Base-by-base conservation (phyloP, 2,888 invertebrate species). In the Alitta virens region DNA sequence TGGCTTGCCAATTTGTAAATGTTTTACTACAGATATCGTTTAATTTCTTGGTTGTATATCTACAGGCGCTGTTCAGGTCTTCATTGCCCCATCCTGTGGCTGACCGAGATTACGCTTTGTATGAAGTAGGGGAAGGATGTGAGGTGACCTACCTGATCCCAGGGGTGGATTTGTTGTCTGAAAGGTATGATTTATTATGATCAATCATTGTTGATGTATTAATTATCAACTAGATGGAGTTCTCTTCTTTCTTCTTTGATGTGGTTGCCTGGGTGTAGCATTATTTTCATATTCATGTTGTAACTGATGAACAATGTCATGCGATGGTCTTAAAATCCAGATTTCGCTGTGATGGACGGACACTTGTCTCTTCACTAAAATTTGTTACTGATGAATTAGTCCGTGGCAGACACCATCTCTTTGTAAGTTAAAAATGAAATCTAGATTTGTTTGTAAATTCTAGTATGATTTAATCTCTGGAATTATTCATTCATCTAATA, bases 21-120 rank as follows among this genome's bases (percentile, higher is more conserved):
- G n/a, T n/a, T n/a, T n/a, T n/a, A n/a, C n/a, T n/a, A n/a, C n/a
- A n/a, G n/a, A n/a, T n/a, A n/a, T n/a, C n/a, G n/a, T n/a, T n/a
- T n/a, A n/a, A n/a, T n/a, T n/a, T n/a, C n/a, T n/a, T n/a, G n/a
- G n/a, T n/a, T n/a, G n/a, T n/a, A n/a, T n/a, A 33, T 33, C 51
- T 53, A 1, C 71, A 80, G 78, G 78, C 78, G 0, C 63, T 82
- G 66, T 79, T 82, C 67, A 71, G 79, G 23, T 68, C 78, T 1
- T 78, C 80, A 1, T 65, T 81, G 59, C 81, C 81, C 26, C 81
- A 81, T 68, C 81, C 81, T 3, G 71, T 64, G 24, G 72, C 79
- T 58, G 81, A 82, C 69, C 60, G 77, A 51, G 80, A 80, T 67
- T 82, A 81, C 68, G 79, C 81, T 27, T 67, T 76, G 65, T 80